Conservation (phyloP, 1,140 invertebrate species). For the Drosophila novamexicana region DNA sequence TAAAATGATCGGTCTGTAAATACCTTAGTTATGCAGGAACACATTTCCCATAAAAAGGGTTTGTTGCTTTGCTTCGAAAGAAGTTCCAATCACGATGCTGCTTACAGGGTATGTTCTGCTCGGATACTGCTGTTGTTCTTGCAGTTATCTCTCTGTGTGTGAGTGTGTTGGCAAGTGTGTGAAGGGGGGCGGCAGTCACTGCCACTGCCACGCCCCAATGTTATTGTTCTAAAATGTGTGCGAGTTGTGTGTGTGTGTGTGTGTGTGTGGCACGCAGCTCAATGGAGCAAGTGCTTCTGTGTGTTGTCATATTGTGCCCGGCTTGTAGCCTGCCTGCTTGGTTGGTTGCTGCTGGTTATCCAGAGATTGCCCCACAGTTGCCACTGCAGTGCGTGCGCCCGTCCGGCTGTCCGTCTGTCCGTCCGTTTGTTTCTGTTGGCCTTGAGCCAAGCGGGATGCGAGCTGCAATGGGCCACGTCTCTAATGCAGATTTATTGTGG, state of each 20-base stretch:
- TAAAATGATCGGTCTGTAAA: no score
- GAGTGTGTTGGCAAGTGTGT: not conserved
- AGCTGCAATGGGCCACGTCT: constrained; percentile 23
- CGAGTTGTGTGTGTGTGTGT: not conserved
- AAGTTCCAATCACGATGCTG: no score
- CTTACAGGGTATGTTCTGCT: no score
- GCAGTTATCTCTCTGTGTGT: not conserved
- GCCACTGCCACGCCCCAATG: constrained; percentile 30
- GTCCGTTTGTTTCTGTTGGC: constrained; percentile 35
- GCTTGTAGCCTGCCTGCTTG: constrained; percentile 12
- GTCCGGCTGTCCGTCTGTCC: not conserved
- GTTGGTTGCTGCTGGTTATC: not conserved
- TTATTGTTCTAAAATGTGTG: constrained; percentile 35
- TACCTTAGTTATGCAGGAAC: no score
- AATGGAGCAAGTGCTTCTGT: constrained; percentile 12
- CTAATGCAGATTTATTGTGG: constrained; percentile 82
- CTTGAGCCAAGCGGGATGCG: constrained; percentile 47
- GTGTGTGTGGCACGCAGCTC: constrained; percentile 11
- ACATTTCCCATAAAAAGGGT: no score
- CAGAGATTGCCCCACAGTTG: not conserved
- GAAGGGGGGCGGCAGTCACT: not conserved
- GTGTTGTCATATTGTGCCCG: constrained; percentile 38
- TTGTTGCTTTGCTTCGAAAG: no score
- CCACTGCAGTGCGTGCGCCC: constrained; percentile 26
- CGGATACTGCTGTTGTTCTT: no score